Evolutionary conservation across 2,113 vertebrate species (phyloP).

Genomic region (Limnothrissa miodon): DNA sequence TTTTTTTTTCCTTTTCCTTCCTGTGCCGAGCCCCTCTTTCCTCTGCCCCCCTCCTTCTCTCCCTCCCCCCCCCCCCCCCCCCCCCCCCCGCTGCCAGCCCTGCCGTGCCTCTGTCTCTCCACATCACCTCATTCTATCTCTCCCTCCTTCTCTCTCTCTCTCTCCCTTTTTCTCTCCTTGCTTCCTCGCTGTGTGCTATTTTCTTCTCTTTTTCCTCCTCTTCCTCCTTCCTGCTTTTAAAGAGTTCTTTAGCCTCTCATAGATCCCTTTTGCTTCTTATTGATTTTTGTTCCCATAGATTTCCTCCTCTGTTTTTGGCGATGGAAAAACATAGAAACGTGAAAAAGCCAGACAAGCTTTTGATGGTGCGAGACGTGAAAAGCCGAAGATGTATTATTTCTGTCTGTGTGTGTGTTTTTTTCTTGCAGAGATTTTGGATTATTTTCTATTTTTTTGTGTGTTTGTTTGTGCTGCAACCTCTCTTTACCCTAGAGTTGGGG

Average conservation of each 20-base stretch:
- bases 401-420: background rate
- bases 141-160: conserved; percentile 26
- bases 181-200: conserved; percentile 38
- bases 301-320: background rate
- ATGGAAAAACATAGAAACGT: background rate
- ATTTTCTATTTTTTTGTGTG: conserved; percentile 22
- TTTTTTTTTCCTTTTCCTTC: conserved; percentile 29
- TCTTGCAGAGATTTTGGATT: conserved; percentile 41
- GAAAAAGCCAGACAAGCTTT: conserved; percentile 42
- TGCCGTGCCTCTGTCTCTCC: conserved; percentile 21
- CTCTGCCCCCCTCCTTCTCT: background rate
- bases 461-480: conserved; percentile 24
- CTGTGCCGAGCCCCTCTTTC: conserved; percentile 19
- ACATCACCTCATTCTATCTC: conserved; percentile 34
- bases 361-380: conserved; percentile 53
- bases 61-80: background rate
- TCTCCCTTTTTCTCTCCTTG: background rate
- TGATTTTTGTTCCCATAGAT: background rate
- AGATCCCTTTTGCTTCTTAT: background rate
- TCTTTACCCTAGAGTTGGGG: conserved; percentile 37
- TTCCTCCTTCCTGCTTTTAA: background rate
- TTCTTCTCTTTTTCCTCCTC: background rate
- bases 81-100: conserved; percentile 13
- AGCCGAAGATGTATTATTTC: conserved; percentile 61
- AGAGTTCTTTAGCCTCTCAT: background rate